A percentile compares a stretch with the other conserved stretches of the same genome.
These are phyloP conservation scores for Drosophila borborema DNA, from an alignment of 2,888 invertebrate genomes.

Conservation along the genomic window DNA sequence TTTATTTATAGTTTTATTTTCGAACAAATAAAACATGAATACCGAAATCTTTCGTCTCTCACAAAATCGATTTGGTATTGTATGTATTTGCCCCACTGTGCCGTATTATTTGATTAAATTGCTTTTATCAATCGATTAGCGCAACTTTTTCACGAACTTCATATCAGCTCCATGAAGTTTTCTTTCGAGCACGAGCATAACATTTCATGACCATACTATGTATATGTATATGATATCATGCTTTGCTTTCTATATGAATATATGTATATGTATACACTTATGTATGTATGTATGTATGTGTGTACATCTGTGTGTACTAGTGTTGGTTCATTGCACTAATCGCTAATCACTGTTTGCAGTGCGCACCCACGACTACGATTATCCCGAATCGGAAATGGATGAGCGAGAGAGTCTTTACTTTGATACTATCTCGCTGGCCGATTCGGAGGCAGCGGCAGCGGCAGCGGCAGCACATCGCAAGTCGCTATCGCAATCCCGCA, in stretches of 20 bases:
- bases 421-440: conserved; percentile 85
- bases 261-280: background rate
- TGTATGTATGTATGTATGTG: background rate
- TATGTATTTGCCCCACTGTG: background rate
- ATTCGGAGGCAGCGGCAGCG: conserved; percentile 84
- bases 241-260: background rate
- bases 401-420: conserved; percentile 85
- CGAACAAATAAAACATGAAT: too few relatives aligned
- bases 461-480: conserved; percentile 84
- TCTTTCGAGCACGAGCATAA: background rate
- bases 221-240: background rate
- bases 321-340: conserved; percentile 33
- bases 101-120: conserved; percentile 27
- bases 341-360: conserved; percentile 72
- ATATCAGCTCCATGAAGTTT: conserved; percentile 20
- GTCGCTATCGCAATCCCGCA: conserved; percentile 86
- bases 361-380: conserved; percentile 84
- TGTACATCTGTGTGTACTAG: conserved; percentile 2
- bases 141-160: background rate
- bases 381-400: conserved; percentile 85
- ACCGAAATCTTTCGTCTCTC: background rate
- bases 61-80: background rate
- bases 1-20: too few relatives aligned
- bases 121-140: conserved; percentile 37
- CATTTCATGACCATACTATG: conserved; percentile 11